phyloP scores from a whole-genome alignment of 2,113 vertebrate genomes.

The Ochotona curzoniae region DNA sequence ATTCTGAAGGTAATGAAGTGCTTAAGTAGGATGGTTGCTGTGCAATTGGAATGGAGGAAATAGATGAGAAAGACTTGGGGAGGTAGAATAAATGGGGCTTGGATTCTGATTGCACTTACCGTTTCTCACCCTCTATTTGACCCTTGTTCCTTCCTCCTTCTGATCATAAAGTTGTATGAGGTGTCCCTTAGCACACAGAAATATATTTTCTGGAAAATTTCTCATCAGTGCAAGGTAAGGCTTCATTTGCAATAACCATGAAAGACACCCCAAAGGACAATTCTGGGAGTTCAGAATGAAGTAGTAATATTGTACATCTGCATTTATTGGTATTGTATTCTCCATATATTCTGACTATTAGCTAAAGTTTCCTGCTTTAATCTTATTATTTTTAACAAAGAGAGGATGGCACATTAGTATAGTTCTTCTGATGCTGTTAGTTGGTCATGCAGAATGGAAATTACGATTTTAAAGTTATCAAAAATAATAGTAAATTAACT shows the following conservation, averaged over 20 bases:
- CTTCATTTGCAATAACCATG: slow-evolving; percentile 62
- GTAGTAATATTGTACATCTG: slow-evolving; percentile 35
- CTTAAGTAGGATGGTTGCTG: background rate
- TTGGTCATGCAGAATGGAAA: slow-evolving; percentile 36
- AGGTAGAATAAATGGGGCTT: slow-evolving; percentile 31
- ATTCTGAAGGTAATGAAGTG: slow-evolving; percentile 55
- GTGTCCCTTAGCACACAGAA: slow-evolving; percentile 50
- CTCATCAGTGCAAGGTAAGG: slow-evolving; percentile 36
- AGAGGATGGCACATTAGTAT: background rate
- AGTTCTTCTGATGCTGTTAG: background rate
- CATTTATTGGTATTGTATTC: background rate
- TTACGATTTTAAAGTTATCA: slow-evolving; percentile 46
- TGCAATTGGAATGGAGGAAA: slow-evolving; percentile 43
- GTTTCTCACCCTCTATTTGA: slow-evolving; percentile 29
- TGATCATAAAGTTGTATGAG: slow-evolving; percentile 43
- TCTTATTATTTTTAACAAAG: background rate
- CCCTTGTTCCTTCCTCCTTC: background rate
- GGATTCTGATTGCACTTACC: slow-evolving; percentile 8
- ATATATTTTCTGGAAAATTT: slow-evolving; percentile 55
- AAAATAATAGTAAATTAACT: slow-evolving; percentile 48
- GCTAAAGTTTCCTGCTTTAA: background rate
- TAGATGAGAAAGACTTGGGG: slow-evolving; percentile 5
- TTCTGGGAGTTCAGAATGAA: slow-evolving; percentile 45
- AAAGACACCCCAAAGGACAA: slow-evolving; percentile 65
- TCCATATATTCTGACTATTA: slow-evolving; percentile 23